Conservation (phyloP, 1,140 invertebrate genomes). For the Drosophila micromelanica region DNA sequence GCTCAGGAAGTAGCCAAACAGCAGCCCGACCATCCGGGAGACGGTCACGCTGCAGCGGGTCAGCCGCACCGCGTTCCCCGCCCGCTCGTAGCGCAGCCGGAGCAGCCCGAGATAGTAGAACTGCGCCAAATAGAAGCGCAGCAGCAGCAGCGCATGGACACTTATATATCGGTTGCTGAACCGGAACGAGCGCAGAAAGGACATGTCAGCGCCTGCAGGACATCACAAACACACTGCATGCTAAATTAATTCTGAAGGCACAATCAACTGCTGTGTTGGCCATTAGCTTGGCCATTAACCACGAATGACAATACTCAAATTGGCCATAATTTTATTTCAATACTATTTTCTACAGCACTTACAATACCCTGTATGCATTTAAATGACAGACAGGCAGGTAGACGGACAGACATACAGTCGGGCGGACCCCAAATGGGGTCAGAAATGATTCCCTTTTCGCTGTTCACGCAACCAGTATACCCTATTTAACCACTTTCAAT, state of each 20-base stretch:
- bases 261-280: background rate
- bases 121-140: slow-evolving; percentile 56
- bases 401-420: too few relatives aligned
- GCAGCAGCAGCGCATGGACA: slow-evolving; percentile 44
- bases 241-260: background rate
- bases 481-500: too few relatives aligned
- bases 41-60: slow-evolving; percentile 48
- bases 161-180: slow-evolving; percentile 51
- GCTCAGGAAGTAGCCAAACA: slow-evolving; percentile 38
- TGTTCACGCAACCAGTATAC: too few relatives aligned
- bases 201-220: slow-evolving; percentile 26
- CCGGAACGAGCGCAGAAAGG: slow-evolving; percentile 39
- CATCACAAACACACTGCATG: background rate
- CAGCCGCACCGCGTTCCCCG: slow-evolving; percentile 34
- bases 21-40: slow-evolving; percentile 44
- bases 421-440: too few relatives aligned
- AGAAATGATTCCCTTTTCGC: too few relatives aligned
- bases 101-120: slow-evolving; percentile 48
- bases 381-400: too few relatives aligned
- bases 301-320: too few relatives aligned
- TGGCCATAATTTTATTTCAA: too few relatives aligned
- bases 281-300: background rate
- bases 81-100: slow-evolving; percentile 39
- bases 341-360: too few relatives aligned
- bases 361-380: too few relatives aligned